Conservation (phyloP, 2,797 vertebrate species). For the Danio choprae region DNA sequence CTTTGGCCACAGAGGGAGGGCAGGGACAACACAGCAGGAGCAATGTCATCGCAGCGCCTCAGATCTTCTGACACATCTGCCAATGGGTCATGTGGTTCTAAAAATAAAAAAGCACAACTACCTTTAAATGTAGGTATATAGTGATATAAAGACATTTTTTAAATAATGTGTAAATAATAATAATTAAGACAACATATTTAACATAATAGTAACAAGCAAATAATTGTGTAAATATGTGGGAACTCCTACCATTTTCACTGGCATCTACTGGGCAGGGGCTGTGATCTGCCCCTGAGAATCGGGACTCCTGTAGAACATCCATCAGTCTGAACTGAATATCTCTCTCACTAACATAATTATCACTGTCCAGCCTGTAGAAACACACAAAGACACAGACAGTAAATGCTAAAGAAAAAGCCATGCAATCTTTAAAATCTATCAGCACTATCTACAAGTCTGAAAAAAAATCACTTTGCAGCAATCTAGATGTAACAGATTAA, state of each 20-base stretch:
- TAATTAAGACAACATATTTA: not conserved
- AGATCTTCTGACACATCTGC: conserved; percentile 55
- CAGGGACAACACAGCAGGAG: conserved; percentile 73
- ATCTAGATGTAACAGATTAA: not conserved
- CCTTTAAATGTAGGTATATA: not conserved
- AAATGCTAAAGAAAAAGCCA: conserved; percentile 7
- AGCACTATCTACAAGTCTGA: not conserved
- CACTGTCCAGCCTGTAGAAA: conserved; percentile 77
- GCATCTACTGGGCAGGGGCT: conserved; percentile 82
- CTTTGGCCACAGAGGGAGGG: conserved; percentile 70
- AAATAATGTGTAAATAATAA: not conserved
- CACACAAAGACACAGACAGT: conserved; percentile 48
- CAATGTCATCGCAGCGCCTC: conserved; percentile 54
- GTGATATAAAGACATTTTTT: not conserved
- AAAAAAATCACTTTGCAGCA: not conserved
- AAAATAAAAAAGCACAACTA: conserved; percentile 33
- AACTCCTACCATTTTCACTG: conserved; percentile 79
- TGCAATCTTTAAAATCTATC: not conserved
- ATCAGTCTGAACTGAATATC: conserved; percentile 85
- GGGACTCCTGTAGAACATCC: conserved; percentile 87
- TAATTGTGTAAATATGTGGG: not conserved
- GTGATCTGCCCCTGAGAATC: conserved; percentile 72
- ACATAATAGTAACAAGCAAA: not conserved
- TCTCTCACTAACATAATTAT: conserved; percentile 83
- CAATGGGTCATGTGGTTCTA: conserved; percentile 77